These are phyloP conservation scores for Pherbina coryleti DNA, from an alignment of 2,888 invertebrate genomes.

Conservation along the genomic window DNA sequence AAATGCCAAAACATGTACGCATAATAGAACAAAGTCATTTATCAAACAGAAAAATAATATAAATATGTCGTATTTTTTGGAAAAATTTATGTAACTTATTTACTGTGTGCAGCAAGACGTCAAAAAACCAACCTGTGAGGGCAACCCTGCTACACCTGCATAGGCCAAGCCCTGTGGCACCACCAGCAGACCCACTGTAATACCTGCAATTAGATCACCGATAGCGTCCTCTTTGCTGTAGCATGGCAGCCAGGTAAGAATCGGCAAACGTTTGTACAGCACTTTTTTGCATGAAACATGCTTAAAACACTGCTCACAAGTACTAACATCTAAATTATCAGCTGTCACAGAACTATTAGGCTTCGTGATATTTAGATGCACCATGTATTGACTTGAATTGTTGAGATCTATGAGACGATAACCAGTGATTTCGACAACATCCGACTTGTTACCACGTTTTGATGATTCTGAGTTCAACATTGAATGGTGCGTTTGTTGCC, in stretches of 20 bases:
- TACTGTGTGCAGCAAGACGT: too few species aligned
- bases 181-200: constrained; percentile 82
- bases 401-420: neutral
- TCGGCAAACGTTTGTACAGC: constrained; percentile 80
- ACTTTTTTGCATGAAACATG: constrained; percentile 77
- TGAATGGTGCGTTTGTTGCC: too few species aligned
- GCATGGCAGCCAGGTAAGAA: constrained; percentile 82
- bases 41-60: neutral
- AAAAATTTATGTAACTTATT: too few species aligned
- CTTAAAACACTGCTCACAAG: constrained; percentile 49
- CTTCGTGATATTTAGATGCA: neutral
- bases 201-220: constrained; percentile 91
- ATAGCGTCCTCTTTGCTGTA: constrained; percentile 80
- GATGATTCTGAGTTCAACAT: neutral
- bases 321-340: neutral
- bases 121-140: constrained; percentile 72
- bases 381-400: neutral
- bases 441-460: neutral
- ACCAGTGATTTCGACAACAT: neutral
- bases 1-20: neutral
- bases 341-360: neutral
- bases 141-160: constrained; percentile 82
- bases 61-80: too few species aligned
- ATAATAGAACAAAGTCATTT: too few species aligned
- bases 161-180: constrained; percentile 87